Conservation (phyloP, 2,888 invertebrate genomes). For the Tinea pellionella region DNA sequence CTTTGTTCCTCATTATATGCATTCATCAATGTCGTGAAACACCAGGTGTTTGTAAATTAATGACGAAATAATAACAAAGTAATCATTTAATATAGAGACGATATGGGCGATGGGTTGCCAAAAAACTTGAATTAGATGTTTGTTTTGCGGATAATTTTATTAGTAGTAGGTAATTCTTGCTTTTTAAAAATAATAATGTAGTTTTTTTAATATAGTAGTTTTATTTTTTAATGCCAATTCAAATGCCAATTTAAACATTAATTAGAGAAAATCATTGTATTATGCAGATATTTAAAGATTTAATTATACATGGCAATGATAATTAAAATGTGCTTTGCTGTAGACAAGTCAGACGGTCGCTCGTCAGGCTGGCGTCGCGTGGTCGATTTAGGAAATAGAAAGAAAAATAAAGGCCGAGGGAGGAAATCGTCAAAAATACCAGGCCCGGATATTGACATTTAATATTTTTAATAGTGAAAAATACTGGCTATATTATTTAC, state of each 20-base stretch:
- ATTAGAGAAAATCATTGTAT: neutral
- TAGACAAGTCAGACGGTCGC: neutral
- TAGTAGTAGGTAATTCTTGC: too few species aligned
- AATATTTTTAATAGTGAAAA: neutral
- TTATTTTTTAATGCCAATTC: too few species aligned
- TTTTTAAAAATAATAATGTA: too few species aligned
- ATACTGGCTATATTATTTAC: neutral
- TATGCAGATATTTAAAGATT: neutral
- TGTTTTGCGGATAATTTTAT: neutral
- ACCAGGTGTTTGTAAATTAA: neutral
- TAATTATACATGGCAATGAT: neutral
- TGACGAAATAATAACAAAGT: neutral
- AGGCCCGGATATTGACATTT: neutral
- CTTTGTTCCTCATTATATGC: neutral
- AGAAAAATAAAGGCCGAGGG: neutral
- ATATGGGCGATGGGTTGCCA: too few species aligned
- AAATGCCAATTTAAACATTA: too few species aligned
- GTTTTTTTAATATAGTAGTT: too few species aligned
- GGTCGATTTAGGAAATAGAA: neutral
- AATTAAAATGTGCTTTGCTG: conserved; percentile 1
- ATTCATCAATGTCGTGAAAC: neutral
- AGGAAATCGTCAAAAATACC: neutral
- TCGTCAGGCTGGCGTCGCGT: conserved; percentile 2
- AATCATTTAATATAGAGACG: neutral
- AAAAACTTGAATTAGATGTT: neutral